These are phyloP conservation scores for Hydriomena furcata DNA, from an alignment of 2,888 invertebrate genomes.

Conservation along the genomic window DNA sequence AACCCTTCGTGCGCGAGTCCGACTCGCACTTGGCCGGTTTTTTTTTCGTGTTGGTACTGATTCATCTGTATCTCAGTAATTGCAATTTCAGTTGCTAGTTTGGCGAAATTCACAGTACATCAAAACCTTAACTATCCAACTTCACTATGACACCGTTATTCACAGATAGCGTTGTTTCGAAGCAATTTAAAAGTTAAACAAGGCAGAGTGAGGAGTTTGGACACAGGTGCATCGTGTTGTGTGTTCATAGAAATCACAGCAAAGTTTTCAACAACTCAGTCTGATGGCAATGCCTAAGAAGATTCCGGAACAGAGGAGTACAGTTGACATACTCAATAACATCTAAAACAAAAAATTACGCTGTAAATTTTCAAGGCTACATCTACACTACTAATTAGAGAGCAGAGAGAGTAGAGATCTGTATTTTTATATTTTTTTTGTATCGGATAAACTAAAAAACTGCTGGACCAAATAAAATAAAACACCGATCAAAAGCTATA, in stretches of 20 bases:
- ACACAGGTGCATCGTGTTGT: slow-evolving; percentile 49
- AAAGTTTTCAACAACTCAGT: slow-evolving; percentile 50
- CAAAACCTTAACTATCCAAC: slow-evolving; percentile 43
- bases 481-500: too few species aligned
- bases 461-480: too few species aligned
- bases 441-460: too few species aligned
- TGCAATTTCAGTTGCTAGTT: slow-evolving; percentile 1
- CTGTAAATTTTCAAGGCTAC: too few species aligned
- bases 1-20: too few species aligned
- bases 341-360: too few species aligned
- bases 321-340: neutral
- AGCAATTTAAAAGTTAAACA: slow-evolving; percentile 49
- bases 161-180: slow-evolving; percentile 32
- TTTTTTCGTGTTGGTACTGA: too few species aligned
- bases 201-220: slow-evolving; percentile 30
- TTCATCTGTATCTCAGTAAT: too few species aligned
- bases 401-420: too few species aligned
- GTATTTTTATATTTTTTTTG: too few species aligned
- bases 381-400: too few species aligned
- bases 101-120: slow-evolving; percentile 19
- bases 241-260: slow-evolving; percentile 49
- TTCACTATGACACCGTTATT: slow-evolving; percentile 29
- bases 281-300: slow-evolving; percentile 42
- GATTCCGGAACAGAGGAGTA: slow-evolving; percentile 24
- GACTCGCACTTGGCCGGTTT: too few species aligned